phyloP scores from a whole-genome alignment of 2,888 invertebrate species.

The Patella pellucida region DNA sequence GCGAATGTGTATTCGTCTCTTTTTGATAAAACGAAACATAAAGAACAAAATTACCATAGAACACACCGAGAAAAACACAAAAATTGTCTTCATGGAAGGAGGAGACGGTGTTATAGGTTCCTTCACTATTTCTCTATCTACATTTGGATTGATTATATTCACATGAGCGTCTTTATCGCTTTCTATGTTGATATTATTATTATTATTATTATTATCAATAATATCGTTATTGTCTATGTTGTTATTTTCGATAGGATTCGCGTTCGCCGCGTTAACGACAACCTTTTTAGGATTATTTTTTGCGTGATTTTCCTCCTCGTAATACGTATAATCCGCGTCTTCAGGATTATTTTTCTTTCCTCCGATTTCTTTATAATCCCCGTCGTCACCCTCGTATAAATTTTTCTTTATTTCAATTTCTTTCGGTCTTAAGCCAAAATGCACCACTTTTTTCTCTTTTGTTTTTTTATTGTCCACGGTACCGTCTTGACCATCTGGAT shows the following conservation, averaged over 20 bases:
- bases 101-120: constrained; percentile 20
- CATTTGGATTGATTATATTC: constrained; percentile 2
- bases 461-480: constrained; percentile 27
- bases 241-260: constrained; percentile 17
- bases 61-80: constrained; percentile 45
- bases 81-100: constrained; percentile 32
- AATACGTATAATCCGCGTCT: constrained; percentile 44
- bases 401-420: constrained; percentile 8
- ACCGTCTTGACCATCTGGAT: constrained; percentile 22
- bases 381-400: constrained; percentile 7
- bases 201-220: constrained; percentile 18
- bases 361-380: constrained; percentile 19
- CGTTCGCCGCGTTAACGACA: too few relatives aligned
- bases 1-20: constrained; percentile 52
- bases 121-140: not conserved
- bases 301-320: constrained; percentile 39
- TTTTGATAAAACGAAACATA: constrained; percentile 57
- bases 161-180: constrained; percentile 6
- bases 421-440: constrained; percentile 25
- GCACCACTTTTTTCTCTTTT: constrained; percentile 29
- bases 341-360: constrained; percentile 28
- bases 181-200: constrained; percentile 20
- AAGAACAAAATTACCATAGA: constrained; percentile 50
- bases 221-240: constrained; percentile 19
- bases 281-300: constrained; percentile 35